Evolutionary conservation across 23 tunicate species (phyloP).

Genomic region (Clavelina lepadiformis): DNA sequence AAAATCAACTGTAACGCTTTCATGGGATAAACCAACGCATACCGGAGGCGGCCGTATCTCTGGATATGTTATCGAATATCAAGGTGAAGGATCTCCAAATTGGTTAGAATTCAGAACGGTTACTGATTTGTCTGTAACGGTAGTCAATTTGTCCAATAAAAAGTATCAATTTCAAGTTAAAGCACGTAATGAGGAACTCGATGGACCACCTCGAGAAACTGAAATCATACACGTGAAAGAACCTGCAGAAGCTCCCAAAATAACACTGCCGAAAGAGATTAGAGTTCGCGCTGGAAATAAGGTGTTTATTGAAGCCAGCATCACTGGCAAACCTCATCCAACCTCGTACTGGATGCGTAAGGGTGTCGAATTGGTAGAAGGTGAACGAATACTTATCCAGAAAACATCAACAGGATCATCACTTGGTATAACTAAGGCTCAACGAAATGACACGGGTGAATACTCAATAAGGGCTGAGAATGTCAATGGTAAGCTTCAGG

Average conservation of each 20-base stretch:
- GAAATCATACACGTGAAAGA: conserved; percentile 87
- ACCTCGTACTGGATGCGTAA: conserved; percentile 66
- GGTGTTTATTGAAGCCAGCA: conserved; percentile 45
- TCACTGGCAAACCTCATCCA: conserved; percentile 83
- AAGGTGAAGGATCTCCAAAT: conserved; percentile 67
- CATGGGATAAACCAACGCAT: conserved; percentile 81
- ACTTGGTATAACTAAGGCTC: conserved; percentile 43
- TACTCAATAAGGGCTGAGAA: conserved; percentile 67
- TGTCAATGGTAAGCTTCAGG: conserved; percentile 51
- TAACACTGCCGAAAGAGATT: conserved; percentile 47
- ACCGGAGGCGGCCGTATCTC: conserved; percentile 80
- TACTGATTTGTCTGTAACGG: conserved; percentile 59
- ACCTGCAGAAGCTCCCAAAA: conserved; percentile 59
- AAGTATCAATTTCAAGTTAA: conserved; percentile 81
- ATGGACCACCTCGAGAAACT: conserved; percentile 51
- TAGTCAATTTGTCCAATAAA: conserved; percentile 47
- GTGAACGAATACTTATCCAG: conserved; percentile 38
- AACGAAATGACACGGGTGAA: conserved; percentile 59
- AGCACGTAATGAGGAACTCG: conserved; percentile 73
- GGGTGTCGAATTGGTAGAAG: conserved; percentile 46
- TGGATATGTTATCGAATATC: conserved; percentile 75
- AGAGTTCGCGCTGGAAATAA: conserved; percentile 49
- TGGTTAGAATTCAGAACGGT: conserved; percentile 79
- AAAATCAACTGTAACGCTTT: conserved; percentile 60
- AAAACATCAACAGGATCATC: conserved; percentile 43